Percentiles rank a stretch among this genome's conserved stretches.
These are phyloP conservation scores for Bubalus kerabau DNA, from an alignment of 2,113 vertebrate genomes.

Conservation along the genomic window DNA sequence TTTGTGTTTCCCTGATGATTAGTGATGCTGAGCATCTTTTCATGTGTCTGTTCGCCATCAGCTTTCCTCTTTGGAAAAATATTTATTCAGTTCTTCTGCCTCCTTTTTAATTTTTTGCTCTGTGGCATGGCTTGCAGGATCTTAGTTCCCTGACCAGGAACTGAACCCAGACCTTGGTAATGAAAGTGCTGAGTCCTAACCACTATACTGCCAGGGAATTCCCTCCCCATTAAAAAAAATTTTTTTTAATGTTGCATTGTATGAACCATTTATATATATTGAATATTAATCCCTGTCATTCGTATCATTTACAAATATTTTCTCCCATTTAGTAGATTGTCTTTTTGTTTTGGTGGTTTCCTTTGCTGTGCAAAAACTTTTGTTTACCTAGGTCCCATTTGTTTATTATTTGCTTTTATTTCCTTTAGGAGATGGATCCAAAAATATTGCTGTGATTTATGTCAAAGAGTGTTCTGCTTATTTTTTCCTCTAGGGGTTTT, in stretches of 20 bases:
- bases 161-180: not conserved
- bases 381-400: not conserved
- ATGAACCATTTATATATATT: not conserved
- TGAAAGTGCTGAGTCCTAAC: not conserved
- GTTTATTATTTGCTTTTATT: not conserved
- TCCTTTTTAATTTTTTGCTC: not conserved
- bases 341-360: not conserved
- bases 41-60: not conserved
- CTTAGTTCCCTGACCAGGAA: not conserved
- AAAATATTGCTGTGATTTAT: not conserved
- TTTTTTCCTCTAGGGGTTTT: not conserved
- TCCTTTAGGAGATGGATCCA: not conserved
- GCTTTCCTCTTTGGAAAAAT: not conserved
- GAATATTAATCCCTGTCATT: not conserved
- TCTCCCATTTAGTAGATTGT: not conserved
- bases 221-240: not conserved
- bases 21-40: not conserved
- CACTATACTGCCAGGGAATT: not conserved
- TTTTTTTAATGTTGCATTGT: not conserved
- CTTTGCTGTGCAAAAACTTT: not conserved
- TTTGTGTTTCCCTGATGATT: not conserved
- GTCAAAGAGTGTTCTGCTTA: not conserved
- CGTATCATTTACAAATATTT: not conserved
- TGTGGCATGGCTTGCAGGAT: not conserved
- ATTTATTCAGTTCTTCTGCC: not conserved